These are phyloP conservation scores for Orussus abietinus DNA, from an alignment of 1,140 invertebrate genomes.

Conservation along the genomic window DNA sequence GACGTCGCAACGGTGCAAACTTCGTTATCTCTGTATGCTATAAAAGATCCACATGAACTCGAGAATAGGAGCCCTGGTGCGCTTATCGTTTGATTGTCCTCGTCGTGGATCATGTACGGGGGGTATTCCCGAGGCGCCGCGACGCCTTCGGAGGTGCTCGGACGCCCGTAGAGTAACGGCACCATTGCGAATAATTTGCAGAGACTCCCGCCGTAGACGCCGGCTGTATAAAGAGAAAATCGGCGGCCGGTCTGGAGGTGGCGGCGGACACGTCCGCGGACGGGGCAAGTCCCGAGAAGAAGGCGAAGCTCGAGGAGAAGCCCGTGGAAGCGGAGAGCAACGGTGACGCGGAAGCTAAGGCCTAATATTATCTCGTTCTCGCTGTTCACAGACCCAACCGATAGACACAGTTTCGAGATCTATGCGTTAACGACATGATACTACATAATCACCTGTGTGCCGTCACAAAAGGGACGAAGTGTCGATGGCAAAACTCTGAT, in stretches of 20 bases:
- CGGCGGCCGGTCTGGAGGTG: slow-evolving; percentile 55
- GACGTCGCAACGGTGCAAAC: too few relatives aligned
- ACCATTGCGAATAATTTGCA: too few relatives aligned
- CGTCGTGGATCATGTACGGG: too few relatives aligned
- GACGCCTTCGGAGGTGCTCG: too few relatives aligned
- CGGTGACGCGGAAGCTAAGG: slow-evolving; percentile 61
- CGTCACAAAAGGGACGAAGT: slow-evolving; percentile 20
- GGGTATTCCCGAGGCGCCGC: too few relatives aligned
- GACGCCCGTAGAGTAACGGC: too few relatives aligned
- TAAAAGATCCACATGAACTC: too few relatives aligned
- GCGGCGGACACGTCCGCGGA: slow-evolving; percentile 53
- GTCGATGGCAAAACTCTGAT: slow-evolving; percentile 27
- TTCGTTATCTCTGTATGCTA: too few relatives aligned
- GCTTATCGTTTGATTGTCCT: too few relatives aligned
- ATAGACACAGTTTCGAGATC: slow-evolving; percentile 45
- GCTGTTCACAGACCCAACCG: slow-evolving; percentile 38
- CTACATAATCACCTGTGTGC: slow-evolving; percentile 14
- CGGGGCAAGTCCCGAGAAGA: slow-evolving; percentile 66
- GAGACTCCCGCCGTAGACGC: slow-evolving; percentile 40
- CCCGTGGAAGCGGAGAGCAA: slow-evolving; percentile 55
- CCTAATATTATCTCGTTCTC: slow-evolving; percentile 55
- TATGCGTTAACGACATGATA: slow-evolving; percentile 27
- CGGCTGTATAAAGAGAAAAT: slow-evolving; percentile 68
- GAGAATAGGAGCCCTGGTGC: too few relatives aligned
- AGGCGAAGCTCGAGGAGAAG: slow-evolving; percentile 66